phyloP scores from a whole-genome alignment of 2,888 invertebrate species.

The Cataglyphis altisquamis region DNA sequence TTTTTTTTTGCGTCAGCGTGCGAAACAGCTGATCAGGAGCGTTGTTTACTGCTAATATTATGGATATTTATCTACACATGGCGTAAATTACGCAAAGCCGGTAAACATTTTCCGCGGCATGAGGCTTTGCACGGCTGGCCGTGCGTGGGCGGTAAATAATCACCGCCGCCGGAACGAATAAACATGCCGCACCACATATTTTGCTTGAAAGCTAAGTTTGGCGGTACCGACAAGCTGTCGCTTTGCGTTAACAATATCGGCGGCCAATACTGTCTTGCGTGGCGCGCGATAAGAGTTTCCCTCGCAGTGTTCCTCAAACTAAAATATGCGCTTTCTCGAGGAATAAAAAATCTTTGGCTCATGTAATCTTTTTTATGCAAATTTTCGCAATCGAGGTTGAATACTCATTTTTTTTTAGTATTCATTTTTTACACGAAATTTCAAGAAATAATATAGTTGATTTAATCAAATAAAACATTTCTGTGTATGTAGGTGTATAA shows the following conservation, averaged over 20 bases:
- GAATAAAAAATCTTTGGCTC: neutral
- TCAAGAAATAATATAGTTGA: neutral
- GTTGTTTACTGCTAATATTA: neutral
- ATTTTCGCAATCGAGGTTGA: neutral
- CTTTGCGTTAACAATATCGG: conserved; percentile 47
- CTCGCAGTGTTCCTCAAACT: neutral
- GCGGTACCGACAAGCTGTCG: conserved; percentile 39
- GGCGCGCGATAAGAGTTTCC: conserved; percentile 37
- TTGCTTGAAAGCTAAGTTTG: conserved; percentile 44
- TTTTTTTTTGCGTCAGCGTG: neutral
- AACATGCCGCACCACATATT: conserved; percentile 15
- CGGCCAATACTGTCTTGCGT: conserved; percentile 31
- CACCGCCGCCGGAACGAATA: neutral
- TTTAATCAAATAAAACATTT: too few species aligned
- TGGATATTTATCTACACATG: conserved; percentile 32
- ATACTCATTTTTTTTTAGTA: neutral
- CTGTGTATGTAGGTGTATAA: too few species aligned
- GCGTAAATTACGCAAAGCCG: conserved; percentile 26
- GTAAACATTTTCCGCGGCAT: conserved; percentile 28
- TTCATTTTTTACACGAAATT: neutral
- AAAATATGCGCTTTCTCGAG: neutral
- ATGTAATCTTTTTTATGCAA: neutral
- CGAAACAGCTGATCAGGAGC: neutral
- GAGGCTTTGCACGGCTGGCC: neutral
- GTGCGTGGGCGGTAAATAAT: conserved; percentile 39